Conservation (phyloP, 2,888 invertebrate species). For the Tipula confusa region DNA sequence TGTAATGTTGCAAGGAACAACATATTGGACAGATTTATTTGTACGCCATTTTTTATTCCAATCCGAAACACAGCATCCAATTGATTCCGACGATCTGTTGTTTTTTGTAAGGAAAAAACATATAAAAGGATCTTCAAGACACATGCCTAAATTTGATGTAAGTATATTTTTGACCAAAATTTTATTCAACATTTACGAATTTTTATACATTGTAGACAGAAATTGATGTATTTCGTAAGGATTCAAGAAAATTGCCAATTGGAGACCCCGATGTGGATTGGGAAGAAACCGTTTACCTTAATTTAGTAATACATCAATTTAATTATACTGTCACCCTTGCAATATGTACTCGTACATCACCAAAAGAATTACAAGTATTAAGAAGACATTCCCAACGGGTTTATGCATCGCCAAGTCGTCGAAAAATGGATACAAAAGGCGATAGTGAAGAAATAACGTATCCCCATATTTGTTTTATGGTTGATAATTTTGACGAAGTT, state of each 20-base stretch:
- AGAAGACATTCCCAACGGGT: conserved; percentile 89
- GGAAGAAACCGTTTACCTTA: conserved; percentile 98
- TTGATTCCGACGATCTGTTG: conserved; percentile 89
- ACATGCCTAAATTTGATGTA: conserved; percentile 86
- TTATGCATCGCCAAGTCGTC: conserved; percentile 93
- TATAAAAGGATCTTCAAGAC: conserved; percentile 79
- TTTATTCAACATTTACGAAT: not conserved
- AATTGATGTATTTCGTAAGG: conserved; percentile 95
- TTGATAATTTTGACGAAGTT: conserved; percentile 98
- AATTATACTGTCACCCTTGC: conserved; percentile 97
- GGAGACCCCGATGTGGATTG: conserved; percentile 96
- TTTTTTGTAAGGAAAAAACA: conserved; percentile 94
- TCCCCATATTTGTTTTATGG: conserved; percentile 98
- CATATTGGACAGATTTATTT: conserved; percentile 94
- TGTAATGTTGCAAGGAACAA: conserved; percentile 86
- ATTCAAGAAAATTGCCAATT: conserved; percentile 93
- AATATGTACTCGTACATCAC: conserved; percentile 95
- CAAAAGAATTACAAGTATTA: conserved; percentile 94
- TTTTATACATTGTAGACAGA: conserved; percentile 66
- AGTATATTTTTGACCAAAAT: too few relatives aligned
- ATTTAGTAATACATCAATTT: conserved; percentile 96
- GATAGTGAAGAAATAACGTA: conserved; percentile 98
- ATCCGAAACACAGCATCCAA: conserved; percentile 68
- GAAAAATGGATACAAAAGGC: conserved; percentile 97
- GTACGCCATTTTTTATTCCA: conserved; percentile 90